Evolutionary conservation across 1,140 invertebrate species (phyloP).

Genomic region (Drosophila trapezifrons): DNA sequence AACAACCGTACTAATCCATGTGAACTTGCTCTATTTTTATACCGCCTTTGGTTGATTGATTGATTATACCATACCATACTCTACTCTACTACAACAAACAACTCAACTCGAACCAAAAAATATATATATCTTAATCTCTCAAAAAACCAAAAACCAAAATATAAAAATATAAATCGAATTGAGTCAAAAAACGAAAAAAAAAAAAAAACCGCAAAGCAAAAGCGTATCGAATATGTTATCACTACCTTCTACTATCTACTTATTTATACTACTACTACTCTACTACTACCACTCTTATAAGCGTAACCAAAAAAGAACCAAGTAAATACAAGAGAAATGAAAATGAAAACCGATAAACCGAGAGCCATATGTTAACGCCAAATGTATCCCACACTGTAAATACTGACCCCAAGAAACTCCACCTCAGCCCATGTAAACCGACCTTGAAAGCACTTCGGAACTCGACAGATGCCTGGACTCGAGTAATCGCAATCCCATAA

Average conservation of each 20-base stretch:
- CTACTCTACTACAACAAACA: constrained; percentile 54
- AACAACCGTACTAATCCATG: constrained; percentile 84
- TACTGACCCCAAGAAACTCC: constrained; percentile 34
- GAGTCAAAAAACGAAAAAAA: constrained; percentile 39
- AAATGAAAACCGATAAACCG: constrained; percentile 34
- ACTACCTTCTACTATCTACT: constrained; percentile 74
- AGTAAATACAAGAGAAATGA: constrained; percentile 33
- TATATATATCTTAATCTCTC: constrained; percentile 39
- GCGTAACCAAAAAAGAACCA: constrained; percentile 37
- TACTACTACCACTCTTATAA: constrained; percentile 46
- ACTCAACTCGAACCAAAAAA: constrained; percentile 51
- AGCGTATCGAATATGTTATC: constrained; percentile 66
- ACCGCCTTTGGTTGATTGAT: constrained; percentile 76
- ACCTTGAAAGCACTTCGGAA: constrained; percentile 27
- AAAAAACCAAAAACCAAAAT: constrained; percentile 10
- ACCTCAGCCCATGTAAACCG: constrained; percentile 27
- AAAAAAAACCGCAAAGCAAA: constrained; percentile 44
- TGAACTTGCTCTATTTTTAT: constrained; percentile 83
- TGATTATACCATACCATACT: constrained; percentile 70
- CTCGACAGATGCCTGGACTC: constrained; percentile 23
- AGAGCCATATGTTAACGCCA: constrained; percentile 38
- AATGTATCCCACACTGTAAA: constrained; percentile 46
- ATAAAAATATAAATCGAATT: constrained; percentile 36
- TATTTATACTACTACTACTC: constrained; percentile 51
- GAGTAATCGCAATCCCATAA: constrained; percentile 17